Evolutionary conservation across 2,797 vertebrate species (phyloP), one percentile per base, ranked within the genome.

Genomic region (Molossus alvarezi): DNA sequence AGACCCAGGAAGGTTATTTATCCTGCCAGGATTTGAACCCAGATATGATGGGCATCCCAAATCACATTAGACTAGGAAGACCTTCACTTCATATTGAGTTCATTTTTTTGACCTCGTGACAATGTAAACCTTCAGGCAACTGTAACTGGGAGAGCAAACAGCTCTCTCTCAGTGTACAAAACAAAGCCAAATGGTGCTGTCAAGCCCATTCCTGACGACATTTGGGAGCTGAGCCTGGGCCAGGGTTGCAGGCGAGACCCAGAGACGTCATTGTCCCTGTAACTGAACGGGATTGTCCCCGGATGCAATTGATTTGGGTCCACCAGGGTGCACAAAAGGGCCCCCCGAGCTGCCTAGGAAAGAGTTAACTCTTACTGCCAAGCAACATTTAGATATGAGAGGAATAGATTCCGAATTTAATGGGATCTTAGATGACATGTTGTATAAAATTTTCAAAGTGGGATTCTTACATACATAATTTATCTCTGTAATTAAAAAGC

Each of bases 391-490:
- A 69, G 48, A 29, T 20, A 62, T 7, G 51, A 93, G 27, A 77
- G 60, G 73, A 95, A 71, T 58, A 55, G 90, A 95, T 85, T 89
- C 93, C 33, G 75, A 20, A 86, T 91, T 96, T 82, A 95, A 93
- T 90, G 73, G n/a, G 94, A 95, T 67, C 60, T 95, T 95, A 64
- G 88, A 23, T 96, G 81, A 88, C 53, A 86, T 9, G 33, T 96
- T 95, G 96, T n/a, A 53, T 67, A 80, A 75, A 95, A 77, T 53
- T 80, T 97, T 87, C 86, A 91, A 95, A 72, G 15, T 97, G 96
- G 41, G 91, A 93, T 96, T 97, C 97, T 97, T 97, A 82, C 94
- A 97, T 98, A 95, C 95, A 95, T 95, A 97, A 96, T 97, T 97
- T 97, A 75, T 95, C 87, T 97, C 85, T 96, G 94, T 91, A 97